Conservation (phyloP, 2,888 invertebrate species). For the Dynastes maya region DNA sequence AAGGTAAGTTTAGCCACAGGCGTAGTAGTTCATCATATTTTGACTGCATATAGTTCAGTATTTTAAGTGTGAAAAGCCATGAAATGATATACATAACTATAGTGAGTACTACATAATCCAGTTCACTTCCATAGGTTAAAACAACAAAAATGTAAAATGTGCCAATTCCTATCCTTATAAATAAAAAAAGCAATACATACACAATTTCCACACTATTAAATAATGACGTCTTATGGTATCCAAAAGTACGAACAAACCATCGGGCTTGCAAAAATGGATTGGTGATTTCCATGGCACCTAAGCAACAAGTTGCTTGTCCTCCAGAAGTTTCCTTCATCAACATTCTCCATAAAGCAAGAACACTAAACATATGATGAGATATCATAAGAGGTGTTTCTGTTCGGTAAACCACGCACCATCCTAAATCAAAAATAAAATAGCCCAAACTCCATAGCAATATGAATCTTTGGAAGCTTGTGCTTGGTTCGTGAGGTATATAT, state of each 20-base stretch:
- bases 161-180: conserved; percentile 73
- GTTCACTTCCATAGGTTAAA: conserved; percentile 69
- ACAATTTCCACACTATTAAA: conserved; percentile 71
- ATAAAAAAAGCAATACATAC: conserved; percentile 72
- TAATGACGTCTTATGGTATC: conserved; percentile 70
- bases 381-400: conserved; percentile 73
- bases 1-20: background rate
- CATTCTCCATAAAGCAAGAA: conserved; percentile 72
- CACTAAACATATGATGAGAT: conserved; percentile 73
- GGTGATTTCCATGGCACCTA: conserved; percentile 76
- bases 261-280: conserved; percentile 77
- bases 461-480: conserved; percentile 61
- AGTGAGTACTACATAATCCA: conserved; percentile 63
- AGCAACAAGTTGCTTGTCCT: conserved; percentile 73
- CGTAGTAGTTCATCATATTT: conserved; percentile 7
- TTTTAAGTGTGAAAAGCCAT: conserved; percentile 65
- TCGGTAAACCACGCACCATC: conserved; percentile 75
- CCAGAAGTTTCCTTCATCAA: conserved; percentile 72
- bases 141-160: conserved; percentile 68
- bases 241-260: conserved; percentile 75
- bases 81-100: conserved; percentile 65
- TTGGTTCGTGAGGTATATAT: conserved; percentile 62
- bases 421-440: conserved; percentile 76
- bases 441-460: conserved; percentile 74
- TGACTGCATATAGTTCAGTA: conserved; percentile 50